Evolutionary conservation across 2,113 vertebrate species (phyloP).

Genomic region (Erinaceus europaeus): DNA sequence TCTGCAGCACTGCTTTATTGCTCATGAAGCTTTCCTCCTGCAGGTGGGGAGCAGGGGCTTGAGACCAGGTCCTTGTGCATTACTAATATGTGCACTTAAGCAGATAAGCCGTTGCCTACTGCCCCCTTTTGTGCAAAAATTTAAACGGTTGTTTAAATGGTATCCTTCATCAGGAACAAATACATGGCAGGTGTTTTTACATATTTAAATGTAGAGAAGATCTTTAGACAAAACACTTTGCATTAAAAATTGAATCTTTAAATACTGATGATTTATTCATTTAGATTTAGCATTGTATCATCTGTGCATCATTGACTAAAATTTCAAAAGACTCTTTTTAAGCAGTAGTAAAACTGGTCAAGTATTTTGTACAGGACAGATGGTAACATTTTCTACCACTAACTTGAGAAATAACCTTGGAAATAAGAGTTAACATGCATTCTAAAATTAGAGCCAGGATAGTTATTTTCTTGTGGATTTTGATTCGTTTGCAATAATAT

Average conservation of each 20-base stretch:
- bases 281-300: constrained; percentile 9
- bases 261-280: neutral
- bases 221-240: neutral
- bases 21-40: too few relatives aligned
- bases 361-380: neutral
- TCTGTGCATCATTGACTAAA: neutral
- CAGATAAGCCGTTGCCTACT: too few relatives aligned
- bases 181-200: neutral
- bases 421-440: neutral
- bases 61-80: too few relatives aligned
- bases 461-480: neutral
- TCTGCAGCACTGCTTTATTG: too few relatives aligned
- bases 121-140: too few relatives aligned
- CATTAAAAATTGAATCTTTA: neutral
- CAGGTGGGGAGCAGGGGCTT: too few relatives aligned
- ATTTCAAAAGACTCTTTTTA: neutral
- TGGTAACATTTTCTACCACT: neutral
- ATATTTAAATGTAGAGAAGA: neutral
- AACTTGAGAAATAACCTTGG: neutral
- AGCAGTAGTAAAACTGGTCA: neutral
- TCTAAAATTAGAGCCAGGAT: neutral
- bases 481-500: neutral
- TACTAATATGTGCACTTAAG: too few relatives aligned
- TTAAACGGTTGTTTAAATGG: neutral
- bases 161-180: neutral